A percentile compares a stretch with the other conserved stretches of the same genome.
phyloP scores from a whole-genome alignment of 2,888 invertebrate species.

The Hypena proboscidalis region DNA sequence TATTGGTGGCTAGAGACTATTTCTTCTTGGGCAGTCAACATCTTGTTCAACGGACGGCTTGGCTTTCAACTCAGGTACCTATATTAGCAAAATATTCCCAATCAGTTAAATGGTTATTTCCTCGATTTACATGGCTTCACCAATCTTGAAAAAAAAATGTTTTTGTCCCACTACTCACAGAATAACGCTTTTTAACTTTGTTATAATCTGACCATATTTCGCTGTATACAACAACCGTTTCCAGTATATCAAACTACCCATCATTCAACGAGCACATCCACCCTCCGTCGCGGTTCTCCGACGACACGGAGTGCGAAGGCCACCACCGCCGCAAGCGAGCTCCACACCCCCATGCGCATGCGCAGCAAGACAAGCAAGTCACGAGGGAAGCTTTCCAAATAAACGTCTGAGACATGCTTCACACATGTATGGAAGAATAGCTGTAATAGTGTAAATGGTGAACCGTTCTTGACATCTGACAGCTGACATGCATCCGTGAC shows the following conservation, averaged over 20 bases:
- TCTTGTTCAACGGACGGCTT: too few species aligned
- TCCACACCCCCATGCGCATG: constrained; percentile 59
- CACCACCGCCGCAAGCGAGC: constrained; percentile 75
- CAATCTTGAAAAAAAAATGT: neutral
- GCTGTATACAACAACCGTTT: constrained; percentile 34
- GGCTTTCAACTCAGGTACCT: too few species aligned
- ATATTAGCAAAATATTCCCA: too few species aligned
- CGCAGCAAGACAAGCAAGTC: constrained; percentile 70
- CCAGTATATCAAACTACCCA: constrained; percentile 91
- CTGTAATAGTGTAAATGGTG: neutral
- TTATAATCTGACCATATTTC: too few species aligned
- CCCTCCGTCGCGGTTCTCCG: constrained; percentile 94
- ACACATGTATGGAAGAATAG: constrained; percentile 17
- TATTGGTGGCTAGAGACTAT: too few species aligned
- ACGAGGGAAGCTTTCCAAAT: constrained; percentile 91
- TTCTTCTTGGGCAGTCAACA: too few species aligned
- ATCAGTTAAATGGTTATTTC: too few species aligned
- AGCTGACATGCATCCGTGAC: too few species aligned
- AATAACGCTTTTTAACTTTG: too few species aligned
- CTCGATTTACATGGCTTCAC: neutral
- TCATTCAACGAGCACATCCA: constrained; percentile 94
- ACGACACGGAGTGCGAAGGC: constrained; percentile 87
- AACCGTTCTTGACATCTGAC: too few species aligned
- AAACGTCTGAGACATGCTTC: constrained; percentile 86
- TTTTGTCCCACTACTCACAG: too few species aligned